A percentile compares a stretch with the other conserved stretches of the same genome.
phyloP scores from a whole-genome alignment of 1,140 invertebrate genomes.

The Conus betulinus region DNA sequence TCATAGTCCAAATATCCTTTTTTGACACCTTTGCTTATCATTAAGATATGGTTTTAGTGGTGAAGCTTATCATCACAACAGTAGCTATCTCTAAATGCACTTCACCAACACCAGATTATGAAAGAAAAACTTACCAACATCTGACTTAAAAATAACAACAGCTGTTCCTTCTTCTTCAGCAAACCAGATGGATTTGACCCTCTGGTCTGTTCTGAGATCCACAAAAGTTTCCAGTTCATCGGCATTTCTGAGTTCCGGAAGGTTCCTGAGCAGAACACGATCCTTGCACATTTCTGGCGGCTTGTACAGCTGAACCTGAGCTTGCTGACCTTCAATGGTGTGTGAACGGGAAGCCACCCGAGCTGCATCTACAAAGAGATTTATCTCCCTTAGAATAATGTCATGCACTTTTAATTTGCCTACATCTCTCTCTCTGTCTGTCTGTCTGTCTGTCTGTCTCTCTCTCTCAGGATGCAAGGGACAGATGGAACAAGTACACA shows the following conservation, averaged over 20 bases:
- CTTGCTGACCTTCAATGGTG: background rate
- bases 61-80: too few species aligned
- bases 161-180: conserved; percentile 30
- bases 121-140: conserved; percentile 14
- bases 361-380: conserved; percentile 11
- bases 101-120: too few species aligned
- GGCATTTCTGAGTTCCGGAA: background rate
- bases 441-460: too few species aligned
- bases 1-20: too few species aligned
- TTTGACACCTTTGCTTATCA: too few species aligned
- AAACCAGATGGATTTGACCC: conserved; percentile 8
- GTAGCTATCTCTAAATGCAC: too few species aligned
- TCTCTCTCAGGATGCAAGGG: too few species aligned
- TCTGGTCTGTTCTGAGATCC: background rate
- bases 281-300: conserved; percentile 32
- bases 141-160: conserved; percentile 26
- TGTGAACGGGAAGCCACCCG: conserved; percentile 10
- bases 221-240: conserved; percentile 31
- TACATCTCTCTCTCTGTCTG: too few species aligned
- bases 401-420: too few species aligned
- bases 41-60: too few species aligned
- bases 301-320: conserved; percentile 5
- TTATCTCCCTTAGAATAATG: too few species aligned
- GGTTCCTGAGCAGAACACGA: background rate
- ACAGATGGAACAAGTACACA: too few species aligned